Conservation (phyloP, 2,888 invertebrate genomes). For the Drosophila suboccidentalis region DNA sequence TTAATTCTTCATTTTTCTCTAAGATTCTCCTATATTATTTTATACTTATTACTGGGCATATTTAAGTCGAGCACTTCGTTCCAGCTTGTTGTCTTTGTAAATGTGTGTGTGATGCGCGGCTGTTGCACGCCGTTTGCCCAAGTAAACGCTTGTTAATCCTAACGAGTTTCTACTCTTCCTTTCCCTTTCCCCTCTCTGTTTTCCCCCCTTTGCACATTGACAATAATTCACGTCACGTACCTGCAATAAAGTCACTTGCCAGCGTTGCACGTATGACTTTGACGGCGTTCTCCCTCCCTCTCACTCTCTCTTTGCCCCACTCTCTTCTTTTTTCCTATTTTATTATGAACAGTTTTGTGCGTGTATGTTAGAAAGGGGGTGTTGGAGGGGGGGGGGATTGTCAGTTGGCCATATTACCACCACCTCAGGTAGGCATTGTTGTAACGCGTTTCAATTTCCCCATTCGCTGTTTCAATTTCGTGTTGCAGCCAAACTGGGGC, state of each 20-base stretch:
- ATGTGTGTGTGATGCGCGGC: constrained; percentile 41
- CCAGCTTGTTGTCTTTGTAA: constrained; percentile 33
- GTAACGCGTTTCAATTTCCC: constrained; percentile 53
- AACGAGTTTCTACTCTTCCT: constrained; percentile 71
- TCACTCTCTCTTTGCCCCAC: neutral
- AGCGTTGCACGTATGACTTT: constrained; percentile 81
- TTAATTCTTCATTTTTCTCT: no score
- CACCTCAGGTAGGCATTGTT: constrained; percentile 62
- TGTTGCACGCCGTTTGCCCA: constrained; percentile 71
- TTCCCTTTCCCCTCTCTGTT: neutral
- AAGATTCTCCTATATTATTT: no score
- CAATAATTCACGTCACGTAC: constrained; percentile 83
- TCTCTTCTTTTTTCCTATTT: constrained; percentile 48
- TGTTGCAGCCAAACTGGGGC: constrained; percentile 44
- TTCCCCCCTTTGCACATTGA: constrained; percentile 49
- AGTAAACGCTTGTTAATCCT: constrained; percentile 82
- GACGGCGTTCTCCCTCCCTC: constrained; percentile 60
- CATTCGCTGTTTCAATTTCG: constrained; percentile 61
- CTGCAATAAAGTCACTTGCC: constrained; percentile 81
- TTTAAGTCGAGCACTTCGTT: constrained; percentile 2
- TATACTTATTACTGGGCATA: neutral
- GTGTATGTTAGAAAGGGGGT: constrained; percentile 34
- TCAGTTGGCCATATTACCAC: constrained; percentile 28
- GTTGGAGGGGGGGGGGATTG: neutral
- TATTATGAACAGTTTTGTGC: constrained; percentile 79